Conservation (phyloP, 1,140 invertebrate genomes). For the Nasonia vitripennis region DNA sequence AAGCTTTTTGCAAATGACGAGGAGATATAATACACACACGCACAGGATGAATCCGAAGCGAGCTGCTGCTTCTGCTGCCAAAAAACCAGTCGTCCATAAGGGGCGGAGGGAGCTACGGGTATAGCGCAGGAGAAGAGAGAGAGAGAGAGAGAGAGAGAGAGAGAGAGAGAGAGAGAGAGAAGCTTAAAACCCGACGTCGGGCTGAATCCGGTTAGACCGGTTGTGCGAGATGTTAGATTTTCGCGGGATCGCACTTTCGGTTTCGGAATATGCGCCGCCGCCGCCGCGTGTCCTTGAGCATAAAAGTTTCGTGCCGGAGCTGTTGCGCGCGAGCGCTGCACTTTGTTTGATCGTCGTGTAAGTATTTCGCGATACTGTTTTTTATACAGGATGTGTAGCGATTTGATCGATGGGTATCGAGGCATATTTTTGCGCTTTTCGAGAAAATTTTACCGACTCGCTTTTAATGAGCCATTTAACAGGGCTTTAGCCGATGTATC, state of each 20-base stretch:
- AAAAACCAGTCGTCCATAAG: conserved; percentile 43
- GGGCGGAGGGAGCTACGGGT: not conserved
- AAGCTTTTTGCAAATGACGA: conserved; percentile 37
- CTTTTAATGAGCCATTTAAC: conserved; percentile 3
- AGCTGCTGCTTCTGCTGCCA: conserved; percentile 43
- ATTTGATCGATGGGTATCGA: not conserved
- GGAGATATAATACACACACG: not conserved
- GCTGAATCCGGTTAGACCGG: conserved; percentile 75
- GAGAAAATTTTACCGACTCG: not conserved
- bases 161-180: conserved; percentile 1
- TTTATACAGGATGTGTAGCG: not conserved
- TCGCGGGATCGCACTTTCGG: conserved; percentile 77
- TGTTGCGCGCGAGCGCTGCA: not conserved
- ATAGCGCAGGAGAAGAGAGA: not conserved
- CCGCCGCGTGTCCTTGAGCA: conserved; percentile 67
- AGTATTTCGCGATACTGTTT: not conserved
- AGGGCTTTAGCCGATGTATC: not conserved
- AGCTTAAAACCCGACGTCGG: conserved; percentile 44
- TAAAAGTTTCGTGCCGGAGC: conserved; percentile 56
- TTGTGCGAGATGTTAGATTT: conserved; percentile 76
- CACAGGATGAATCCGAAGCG: not conserved
- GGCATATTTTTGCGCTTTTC: not conserved
- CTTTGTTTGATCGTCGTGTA: not conserved
- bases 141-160: not conserved
- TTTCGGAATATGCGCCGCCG: conserved; percentile 70